These are phyloP conservation scores for Neoseiulus cucumeris DNA, from an alignment of 1,140 invertebrate species.

Conservation along the genomic window DNA sequence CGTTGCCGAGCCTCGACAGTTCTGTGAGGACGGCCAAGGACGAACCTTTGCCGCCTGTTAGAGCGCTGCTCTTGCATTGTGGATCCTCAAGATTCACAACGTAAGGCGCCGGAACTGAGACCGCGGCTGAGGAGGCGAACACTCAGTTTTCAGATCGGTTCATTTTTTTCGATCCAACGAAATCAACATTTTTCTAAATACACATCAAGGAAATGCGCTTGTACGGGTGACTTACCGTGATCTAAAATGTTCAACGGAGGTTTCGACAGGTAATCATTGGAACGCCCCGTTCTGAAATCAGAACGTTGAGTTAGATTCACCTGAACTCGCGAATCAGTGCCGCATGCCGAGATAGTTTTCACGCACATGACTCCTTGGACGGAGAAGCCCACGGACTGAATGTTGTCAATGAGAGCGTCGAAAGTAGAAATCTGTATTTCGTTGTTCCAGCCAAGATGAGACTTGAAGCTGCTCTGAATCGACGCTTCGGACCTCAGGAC, in stretches of 20 bases:
- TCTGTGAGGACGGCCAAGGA: constrained; percentile 39
- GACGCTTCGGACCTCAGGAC: not conserved
- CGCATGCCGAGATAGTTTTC: too few relatives aligned
- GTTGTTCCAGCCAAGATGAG: not conserved
- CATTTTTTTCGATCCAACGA: too few relatives aligned
- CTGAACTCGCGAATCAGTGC: too few relatives aligned
- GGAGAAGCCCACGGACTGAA: not conserved
- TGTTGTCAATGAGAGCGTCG: not conserved
- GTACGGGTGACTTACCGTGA: not conserved
- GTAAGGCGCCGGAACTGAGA: constrained; percentile 17
- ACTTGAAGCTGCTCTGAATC: not conserved
- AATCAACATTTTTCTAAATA: too few relatives aligned
- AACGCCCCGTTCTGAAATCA: not conserved
- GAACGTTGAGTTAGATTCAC: not conserved
- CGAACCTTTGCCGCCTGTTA: constrained; percentile 50
- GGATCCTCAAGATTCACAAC: constrained; percentile 30
- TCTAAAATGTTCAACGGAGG: not conserved
- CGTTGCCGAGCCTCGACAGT: constrained; percentile 8
- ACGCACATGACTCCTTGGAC: not conserved
- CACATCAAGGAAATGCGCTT: too few relatives aligned
- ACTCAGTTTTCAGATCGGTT: too few relatives aligned
- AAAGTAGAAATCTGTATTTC: not conserved
- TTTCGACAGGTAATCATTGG: not conserved
- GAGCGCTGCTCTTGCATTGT: constrained; percentile 27
- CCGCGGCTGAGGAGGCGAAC: not conserved